Evolutionary conservation across 1,140 invertebrate genomes (phyloP), one percentile per base, ranked within the genome.

Genomic region (Drosophila sp.): DNA sequence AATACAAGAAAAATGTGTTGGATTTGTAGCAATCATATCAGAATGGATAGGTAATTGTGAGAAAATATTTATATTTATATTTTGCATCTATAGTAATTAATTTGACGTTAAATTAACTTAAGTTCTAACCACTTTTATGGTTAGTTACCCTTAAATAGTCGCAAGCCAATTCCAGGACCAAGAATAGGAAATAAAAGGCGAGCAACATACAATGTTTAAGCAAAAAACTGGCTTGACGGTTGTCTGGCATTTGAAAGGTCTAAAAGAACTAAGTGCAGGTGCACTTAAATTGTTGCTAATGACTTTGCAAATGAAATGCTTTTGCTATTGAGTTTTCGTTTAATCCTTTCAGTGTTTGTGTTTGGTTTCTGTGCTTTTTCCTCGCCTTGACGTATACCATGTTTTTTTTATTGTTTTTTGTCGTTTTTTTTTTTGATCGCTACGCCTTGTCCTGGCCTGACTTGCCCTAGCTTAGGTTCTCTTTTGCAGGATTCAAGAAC

Each of bases 241-340:
- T 17, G 17, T 17, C 23, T 47, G 44, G 44, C 17, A 25, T 47
- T 44, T 17, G 5, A 47, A 25, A 2, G 25, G 23, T 7, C 35
- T 38, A 11, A 38, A 38, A 10, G 35, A 33, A 17, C 10, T 57
- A 6, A 57, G 74, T 76, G 74, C 74, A 70, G 74, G 32, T 29
- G 73, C 67, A 81, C 70, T 81, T 25, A 8, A 60, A 50, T 50
- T 50, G 44, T 74, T 74, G 70, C 75, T 73, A 58, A 38, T 70
- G 73, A 74, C 75, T 72, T 72, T 57, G 41, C 35, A 38, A 38
- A 38, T 38, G 10, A 38, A 38, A 38, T 11, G 35, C 54, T 10
- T 57, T 29, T 66, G 64, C 64, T 4, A 30, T 57, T 57, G 29
- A 10, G 8, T 29, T 56, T 66, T 60, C 1, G 33, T 23, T 60